These are phyloP conservation scores for Dermolepida albohirtum DNA, from an alignment of 2,888 invertebrate species.

Conservation along the genomic window DNA sequence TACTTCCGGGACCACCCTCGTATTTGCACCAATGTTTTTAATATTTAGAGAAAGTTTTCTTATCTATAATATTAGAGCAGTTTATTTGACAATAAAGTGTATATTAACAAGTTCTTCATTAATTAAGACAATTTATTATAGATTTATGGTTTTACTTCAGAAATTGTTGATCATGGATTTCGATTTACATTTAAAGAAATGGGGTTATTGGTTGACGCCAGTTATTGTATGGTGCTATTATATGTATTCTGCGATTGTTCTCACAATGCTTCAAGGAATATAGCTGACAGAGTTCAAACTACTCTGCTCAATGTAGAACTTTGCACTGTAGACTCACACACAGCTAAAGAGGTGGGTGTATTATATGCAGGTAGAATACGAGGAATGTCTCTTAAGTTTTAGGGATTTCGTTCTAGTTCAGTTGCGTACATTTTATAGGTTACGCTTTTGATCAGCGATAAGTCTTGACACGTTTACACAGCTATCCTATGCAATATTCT, in stretches of 20 bases:
- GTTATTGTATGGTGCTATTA: constrained; percentile 72
- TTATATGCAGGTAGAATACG: too few species aligned
- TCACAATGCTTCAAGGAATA: constrained; percentile 73
- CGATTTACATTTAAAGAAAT: constrained; percentile 76
- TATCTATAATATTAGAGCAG: too few species aligned
- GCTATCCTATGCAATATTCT: too few species aligned
- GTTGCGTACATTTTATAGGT: too few species aligned
- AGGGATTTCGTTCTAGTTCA: too few species aligned
- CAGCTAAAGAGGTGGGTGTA: constrained; percentile 70
- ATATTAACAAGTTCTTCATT: constrained; percentile 11
- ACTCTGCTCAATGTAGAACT: constrained; percentile 72
- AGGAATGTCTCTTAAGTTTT: too few species aligned
- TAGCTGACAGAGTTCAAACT: constrained; percentile 74
- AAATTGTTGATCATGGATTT: constrained; percentile 76
- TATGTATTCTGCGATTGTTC: constrained; percentile 77
- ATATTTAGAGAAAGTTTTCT: too few species aligned
- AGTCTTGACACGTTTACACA: too few species aligned
- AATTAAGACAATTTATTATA: constrained; percentile 42
- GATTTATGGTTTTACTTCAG: constrained; percentile 75
- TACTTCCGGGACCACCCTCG: too few species aligned
- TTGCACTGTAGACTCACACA: constrained; percentile 69
- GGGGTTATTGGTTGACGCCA: constrained; percentile 73
- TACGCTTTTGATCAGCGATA: too few species aligned
- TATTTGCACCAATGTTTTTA: too few species aligned
- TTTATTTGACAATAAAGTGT: too few species aligned